Percentiles rank a stretch among this genome's conserved stretches.
Evolutionary conservation across 2,888 invertebrate species (phyloP).

Genomic region (Stratiomys singularior): DNA sequence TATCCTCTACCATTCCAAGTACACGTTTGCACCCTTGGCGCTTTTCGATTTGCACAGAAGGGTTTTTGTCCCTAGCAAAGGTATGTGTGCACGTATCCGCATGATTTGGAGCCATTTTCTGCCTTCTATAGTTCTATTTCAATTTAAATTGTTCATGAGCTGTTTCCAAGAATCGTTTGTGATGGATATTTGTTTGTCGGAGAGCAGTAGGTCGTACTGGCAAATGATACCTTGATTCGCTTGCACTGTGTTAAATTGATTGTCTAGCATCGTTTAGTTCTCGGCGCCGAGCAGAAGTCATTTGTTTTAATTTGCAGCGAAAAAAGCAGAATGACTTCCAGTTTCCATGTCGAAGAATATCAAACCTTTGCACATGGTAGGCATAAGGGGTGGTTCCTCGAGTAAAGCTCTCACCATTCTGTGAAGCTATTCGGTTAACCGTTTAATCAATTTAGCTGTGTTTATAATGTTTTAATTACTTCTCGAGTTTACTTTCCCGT

Average conservation of each 20-base stretch:
- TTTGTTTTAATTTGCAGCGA: conserved; percentile 50
- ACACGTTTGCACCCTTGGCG: conserved; percentile 20
- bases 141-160: conserved; percentile 38
- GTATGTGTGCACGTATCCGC: background rate
- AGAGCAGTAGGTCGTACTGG: conserved; percentile 5
- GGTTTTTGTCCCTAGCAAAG: conserved; percentile 11
- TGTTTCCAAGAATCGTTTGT: conserved; percentile 24
- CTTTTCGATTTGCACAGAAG: conserved; percentile 27
- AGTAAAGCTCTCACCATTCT: background rate
- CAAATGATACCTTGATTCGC: conserved; percentile 5
- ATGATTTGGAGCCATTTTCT: background rate
- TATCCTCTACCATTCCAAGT: conserved; percentile 26
- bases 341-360: background rate
- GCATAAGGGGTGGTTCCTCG: background rate
- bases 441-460: conserved; percentile 49
- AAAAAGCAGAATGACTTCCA: conserved; percentile 1
- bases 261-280: conserved; percentile 48
- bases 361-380: background rate
- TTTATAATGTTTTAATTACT: conserved; percentile 49
- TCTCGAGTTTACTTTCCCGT: conserved; percentile 24
- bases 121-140: conserved; percentile 11
- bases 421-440: conserved; percentile 47
- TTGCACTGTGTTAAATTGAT: conserved; percentile 49
- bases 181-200: conserved; percentile 41
- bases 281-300: conserved; percentile 42